phyloP scores from a whole-genome alignment of 2,797 vertebrate species.

The Smutsia gigantea region DNA sequence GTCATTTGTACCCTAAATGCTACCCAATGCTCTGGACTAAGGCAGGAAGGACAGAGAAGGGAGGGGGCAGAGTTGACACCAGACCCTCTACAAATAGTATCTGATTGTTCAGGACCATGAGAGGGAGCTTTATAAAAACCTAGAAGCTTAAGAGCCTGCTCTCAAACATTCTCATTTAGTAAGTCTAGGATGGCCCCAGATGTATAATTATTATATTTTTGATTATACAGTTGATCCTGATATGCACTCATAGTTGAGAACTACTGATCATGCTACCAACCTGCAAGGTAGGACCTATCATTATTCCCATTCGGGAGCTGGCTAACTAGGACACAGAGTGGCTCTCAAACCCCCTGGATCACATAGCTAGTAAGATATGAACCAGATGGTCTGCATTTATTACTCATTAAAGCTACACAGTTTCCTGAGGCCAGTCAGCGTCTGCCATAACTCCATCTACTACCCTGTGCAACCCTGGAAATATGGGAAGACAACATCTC shows the following conservation, averaged over 20 bases:
- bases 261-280: neutral
- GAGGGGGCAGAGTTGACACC: neutral
- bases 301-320: neutral
- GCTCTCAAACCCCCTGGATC: neutral
- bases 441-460: neutral
- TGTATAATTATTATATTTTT: neutral
- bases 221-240: neutral
- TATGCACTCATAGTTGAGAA: neutral
- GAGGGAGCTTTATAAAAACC: neutral
- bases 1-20: neutral
- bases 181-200: neutral
- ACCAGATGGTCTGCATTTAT: neutral
- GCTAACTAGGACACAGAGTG: neutral
- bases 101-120: neutral
- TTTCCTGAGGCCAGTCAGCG: neutral
- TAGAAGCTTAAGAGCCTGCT: neutral
- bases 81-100: slow-evolving; percentile 10
- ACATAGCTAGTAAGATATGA: slow-evolving; percentile 16
- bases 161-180: neutral
- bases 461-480: neutral
- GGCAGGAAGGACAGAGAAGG: neutral
- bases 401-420: neutral
- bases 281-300: neutral
- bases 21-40: neutral
- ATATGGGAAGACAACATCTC: neutral